Evolutionary conservation across 2,888 invertebrate genomes (phyloP).

Genomic region (Hermaeophaga mercurialis): DNA sequence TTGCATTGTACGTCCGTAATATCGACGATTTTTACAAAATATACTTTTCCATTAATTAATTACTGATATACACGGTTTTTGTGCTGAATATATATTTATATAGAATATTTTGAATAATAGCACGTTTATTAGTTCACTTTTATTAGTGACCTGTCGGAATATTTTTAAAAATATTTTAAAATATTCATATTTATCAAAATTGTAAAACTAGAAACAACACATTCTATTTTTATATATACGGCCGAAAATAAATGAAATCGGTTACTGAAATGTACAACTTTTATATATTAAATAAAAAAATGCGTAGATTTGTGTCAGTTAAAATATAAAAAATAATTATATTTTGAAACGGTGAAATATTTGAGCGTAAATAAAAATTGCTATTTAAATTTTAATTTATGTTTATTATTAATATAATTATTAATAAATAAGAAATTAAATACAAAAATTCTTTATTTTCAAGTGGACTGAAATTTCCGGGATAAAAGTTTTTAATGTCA

Average conservation of each 20-base stretch:
- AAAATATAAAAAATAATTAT: too few relatives aligned
- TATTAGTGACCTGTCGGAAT: neutral
- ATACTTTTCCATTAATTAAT: conserved; percentile 29
- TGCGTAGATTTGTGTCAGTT: too few relatives aligned
- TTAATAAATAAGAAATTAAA: too few relatives aligned
- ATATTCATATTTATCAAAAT: neutral
- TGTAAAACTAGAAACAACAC: neutral
- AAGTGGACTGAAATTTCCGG: too few relatives aligned
- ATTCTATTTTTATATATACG: neutral
- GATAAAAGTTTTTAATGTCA: too few relatives aligned
- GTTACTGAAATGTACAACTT: too few relatives aligned
- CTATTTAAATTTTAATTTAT: too few relatives aligned
- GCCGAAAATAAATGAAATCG: neutral
- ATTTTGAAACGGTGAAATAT: too few relatives aligned
- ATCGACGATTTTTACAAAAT: conserved; percentile 22
- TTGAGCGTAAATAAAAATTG: too few relatives aligned
- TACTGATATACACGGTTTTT: conserved; percentile 17
- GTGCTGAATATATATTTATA: conserved; percentile 14
- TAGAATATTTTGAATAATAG: conserved; percentile 13
- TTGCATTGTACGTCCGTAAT: conserved; percentile 12
- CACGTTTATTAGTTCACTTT: conserved; percentile 2
- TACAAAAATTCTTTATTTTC: too few relatives aligned
- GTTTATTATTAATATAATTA: too few relatives aligned
- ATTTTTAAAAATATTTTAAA: neutral
- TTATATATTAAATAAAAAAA: too few relatives aligned